phyloP scores from a whole-genome alignment of 2,113 vertebrate genomes.

The Cavia aperea region DNA sequence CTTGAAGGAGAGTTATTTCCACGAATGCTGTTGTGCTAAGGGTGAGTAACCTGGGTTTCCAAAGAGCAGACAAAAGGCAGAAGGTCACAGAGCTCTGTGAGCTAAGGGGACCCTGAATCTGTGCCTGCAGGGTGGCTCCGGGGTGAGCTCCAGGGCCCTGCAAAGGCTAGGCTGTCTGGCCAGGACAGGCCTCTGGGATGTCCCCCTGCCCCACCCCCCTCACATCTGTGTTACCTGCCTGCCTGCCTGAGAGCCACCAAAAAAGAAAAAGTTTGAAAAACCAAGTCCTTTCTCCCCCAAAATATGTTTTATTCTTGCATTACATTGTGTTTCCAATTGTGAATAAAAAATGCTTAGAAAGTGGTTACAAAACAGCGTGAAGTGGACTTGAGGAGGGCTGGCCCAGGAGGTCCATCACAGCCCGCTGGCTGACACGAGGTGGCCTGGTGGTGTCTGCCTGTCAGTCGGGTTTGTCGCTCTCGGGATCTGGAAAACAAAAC shows the following conservation, averaged over 20 bases:
- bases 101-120: background rate
- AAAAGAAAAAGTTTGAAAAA: conserved; percentile 72
- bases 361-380: conserved; percentile 79
- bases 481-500: conserved; percentile 77
- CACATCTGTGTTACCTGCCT: background rate
- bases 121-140: background rate
- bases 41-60: background rate
- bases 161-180: background rate
- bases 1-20: background rate
- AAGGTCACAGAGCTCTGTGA: background rate
- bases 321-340: conserved; percentile 81
- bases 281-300: conserved; percentile 77
- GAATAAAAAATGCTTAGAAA: conserved; percentile 82
- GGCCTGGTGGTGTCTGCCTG: conserved; percentile 64
- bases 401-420: conserved; percentile 60
- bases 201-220: background rate
- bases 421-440: conserved; percentile 10
- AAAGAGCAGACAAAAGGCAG: background rate
- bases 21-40: no score
- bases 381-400: conserved; percentile 68
- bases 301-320: conserved; percentile 83
- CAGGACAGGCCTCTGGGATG: background rate
- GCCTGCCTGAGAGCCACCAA: background rate
- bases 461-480: conserved; percentile 71
- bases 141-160: background rate